Conservation (phyloP, 2,888 invertebrate species). For the Erebia ligea region DNA sequence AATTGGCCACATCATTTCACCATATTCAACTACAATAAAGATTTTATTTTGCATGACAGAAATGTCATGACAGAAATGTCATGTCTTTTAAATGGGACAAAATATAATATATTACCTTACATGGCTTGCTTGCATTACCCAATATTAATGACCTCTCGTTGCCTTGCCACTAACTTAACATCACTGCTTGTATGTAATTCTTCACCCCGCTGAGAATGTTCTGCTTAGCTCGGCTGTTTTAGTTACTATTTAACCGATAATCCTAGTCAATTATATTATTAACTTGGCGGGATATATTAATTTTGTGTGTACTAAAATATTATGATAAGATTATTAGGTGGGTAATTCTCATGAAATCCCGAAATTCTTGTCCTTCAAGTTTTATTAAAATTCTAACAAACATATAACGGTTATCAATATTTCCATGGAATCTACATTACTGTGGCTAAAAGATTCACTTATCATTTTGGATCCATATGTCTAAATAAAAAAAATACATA, state of each 20-base stretch:
- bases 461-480: too few species aligned
- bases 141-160: conserved; percentile 63
- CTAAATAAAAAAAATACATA: too few species aligned
- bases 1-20: too few species aligned
- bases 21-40: too few species aligned
- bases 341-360: too few species aligned
- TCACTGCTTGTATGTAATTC: conserved; percentile 76
- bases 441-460: too few species aligned
- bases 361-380: too few species aligned
- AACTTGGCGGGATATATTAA: conserved; percentile 68
- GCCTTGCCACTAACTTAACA: conserved; percentile 82
- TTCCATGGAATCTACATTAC: too few species aligned
- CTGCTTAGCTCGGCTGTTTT: conserved; percentile 78
- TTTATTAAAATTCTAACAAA: too few species aligned
- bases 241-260: conserved; percentile 29
- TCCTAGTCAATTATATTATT: conserved; percentile 32
- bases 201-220: conserved; percentile 81
- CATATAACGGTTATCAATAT: too few species aligned
- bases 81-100: conserved; percentile 20
- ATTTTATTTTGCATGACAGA: conserved; percentile 39
- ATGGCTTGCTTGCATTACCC: conserved; percentile 74
- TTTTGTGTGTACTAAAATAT: conserved; percentile 45
- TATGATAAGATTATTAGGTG: conserved; percentile 50
- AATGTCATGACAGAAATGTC: conserved; percentile 45
- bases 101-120: conserved; percentile 31